Evolutionary conservation across 2,888 invertebrate genomes (phyloP), one percentile per base, ranked within the genome.

Genomic region (Emmelina monodactyla): DNA sequence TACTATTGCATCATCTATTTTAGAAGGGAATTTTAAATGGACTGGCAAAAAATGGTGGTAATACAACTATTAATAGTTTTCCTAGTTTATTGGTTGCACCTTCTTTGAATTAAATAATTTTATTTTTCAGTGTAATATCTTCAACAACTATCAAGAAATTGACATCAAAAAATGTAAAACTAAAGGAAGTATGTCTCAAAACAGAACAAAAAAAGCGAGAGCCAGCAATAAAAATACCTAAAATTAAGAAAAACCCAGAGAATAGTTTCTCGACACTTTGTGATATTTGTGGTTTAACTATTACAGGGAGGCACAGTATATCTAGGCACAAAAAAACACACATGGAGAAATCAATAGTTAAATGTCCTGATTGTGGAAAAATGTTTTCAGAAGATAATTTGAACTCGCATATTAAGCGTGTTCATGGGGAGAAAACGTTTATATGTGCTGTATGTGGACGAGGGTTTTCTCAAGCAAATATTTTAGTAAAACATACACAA

Each of bases 1-100:
- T 43, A 67, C 53, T 46, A 56, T 72, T 39, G 72, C 72, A 31
- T 56, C 69, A 33, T 71, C 76, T 40, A 53, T 78, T 46, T 49
- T 76, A 46, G 78, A 78, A 57, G 71, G 69, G 29, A 63, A 66
- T 41, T 78, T 66, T 51, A 35, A 50, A 22, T 80, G 76, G 76
- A 65, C 48, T 49, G 76, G 69, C 32, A 62, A 66, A 46, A 55
- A 56, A 53, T 78, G 76, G 78, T 69, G 76, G 79, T 80, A 72
- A 63, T 25, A 25, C 9, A 19, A 19, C 9, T 19, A 19, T 19
- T 19, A 6, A 19, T 19, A 19, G 5, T 19, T 19, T 19, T 19
- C n/a, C n/a, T n/a, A n/a, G n/a, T n/a, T n/a, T n/a, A n/a, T n/a
- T n/a, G n/a, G n/a, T n/a, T n/a, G n/a, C n/a, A n/a, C n/a, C n/a